Evolutionary conservation across 2,888 invertebrate genomes (phyloP).

Genomic region (Agrochola litura): DNA sequence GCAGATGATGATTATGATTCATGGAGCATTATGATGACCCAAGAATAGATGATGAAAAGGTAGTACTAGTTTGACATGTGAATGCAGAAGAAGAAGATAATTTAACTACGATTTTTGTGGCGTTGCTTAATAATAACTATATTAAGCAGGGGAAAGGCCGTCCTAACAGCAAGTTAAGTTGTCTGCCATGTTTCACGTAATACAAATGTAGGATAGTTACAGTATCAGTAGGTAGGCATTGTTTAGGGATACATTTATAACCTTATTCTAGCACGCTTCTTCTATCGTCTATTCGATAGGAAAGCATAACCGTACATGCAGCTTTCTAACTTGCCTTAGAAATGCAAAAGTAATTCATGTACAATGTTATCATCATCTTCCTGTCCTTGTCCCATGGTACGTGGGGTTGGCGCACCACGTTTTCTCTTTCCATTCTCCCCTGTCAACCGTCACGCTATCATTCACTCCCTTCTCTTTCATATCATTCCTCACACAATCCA

Average conservation of each 20-base stretch:
- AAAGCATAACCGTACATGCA: neutral
- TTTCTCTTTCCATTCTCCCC: too few species aligned
- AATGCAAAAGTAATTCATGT: neutral
- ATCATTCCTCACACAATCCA: neutral
- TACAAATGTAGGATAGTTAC: neutral
- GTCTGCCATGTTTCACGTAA: neutral
- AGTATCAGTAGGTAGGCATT: neutral
- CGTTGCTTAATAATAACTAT: too few species aligned
- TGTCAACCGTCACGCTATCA: too few species aligned
- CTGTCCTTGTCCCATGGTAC: neutral
- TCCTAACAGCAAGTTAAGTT: neutral
- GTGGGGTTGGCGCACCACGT: neutral
- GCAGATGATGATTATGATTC: neutral
- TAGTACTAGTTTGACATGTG: neutral
- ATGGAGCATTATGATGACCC: neutral
- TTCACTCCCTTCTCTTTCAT: neutral
- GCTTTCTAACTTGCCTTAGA: neutral
- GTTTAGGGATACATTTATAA: neutral
- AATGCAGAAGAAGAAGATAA: neutral
- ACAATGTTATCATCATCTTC: neutral
- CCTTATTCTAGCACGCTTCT: neutral
- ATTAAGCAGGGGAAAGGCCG: neutral
- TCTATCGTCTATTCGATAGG: neutral
- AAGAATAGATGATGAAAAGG: neutral
- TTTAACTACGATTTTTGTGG: neutral